Conservation (phyloP, 2,888 invertebrate genomes). For the Periphyllus acericola region DNA sequence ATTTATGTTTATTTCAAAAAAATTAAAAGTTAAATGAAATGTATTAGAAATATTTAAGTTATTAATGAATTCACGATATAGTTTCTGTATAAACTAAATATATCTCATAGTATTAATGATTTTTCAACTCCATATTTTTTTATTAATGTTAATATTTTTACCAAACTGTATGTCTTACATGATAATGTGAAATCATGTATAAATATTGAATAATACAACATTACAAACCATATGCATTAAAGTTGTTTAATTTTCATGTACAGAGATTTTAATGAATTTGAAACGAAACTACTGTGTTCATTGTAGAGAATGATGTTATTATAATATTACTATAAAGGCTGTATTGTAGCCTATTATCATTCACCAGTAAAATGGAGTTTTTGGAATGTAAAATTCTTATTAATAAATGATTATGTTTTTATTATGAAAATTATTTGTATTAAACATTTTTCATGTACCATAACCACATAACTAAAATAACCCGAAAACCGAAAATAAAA, state of each 20-base stretch:
- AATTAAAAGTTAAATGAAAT: neutral
- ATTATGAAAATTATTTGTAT: constrained; percentile 41
- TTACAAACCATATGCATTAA: constrained; percentile 39
- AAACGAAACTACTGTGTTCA: constrained; percentile 61
- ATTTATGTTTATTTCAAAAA: constrained; percentile 6
- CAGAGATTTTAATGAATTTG: constrained; percentile 59
- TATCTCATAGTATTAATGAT: constrained; percentile 49
- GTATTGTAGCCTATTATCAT: constrained; percentile 48
- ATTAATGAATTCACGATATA: constrained; percentile 33
- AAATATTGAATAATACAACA: neutral
- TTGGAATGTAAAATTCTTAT: constrained; percentile 46
- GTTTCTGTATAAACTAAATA: constrained; percentile 39
- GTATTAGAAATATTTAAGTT: constrained; percentile 14
- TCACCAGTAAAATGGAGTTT: constrained; percentile 46
- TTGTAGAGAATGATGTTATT: constrained; percentile 46
- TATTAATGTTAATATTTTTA: constrained; percentile 60
- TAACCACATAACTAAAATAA: neutral
- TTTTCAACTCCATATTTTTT: constrained; percentile 45
- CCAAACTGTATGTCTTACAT: constrained; percentile 2
- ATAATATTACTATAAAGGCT: constrained; percentile 48
- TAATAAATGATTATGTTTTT: constrained; percentile 57
- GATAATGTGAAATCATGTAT: constrained; percentile 25
- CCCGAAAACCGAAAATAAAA: neutral
- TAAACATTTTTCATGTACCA: neutral
- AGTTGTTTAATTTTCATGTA: constrained; percentile 48